Conservation (phyloP, 2,888 invertebrate species). For the Drosophila pseudotalamancana region DNA sequence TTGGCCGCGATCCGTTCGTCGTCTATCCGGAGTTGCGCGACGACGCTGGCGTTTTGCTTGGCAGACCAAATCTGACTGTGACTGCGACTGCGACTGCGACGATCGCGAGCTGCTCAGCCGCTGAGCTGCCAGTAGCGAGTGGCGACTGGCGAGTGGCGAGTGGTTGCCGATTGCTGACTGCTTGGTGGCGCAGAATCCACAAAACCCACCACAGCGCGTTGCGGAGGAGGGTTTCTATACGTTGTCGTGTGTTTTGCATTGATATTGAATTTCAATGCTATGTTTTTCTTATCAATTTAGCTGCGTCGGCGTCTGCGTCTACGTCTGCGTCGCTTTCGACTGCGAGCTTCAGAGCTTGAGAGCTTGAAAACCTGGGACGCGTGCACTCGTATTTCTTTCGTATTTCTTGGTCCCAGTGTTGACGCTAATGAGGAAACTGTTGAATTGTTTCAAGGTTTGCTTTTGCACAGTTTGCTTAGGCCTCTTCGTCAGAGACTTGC, state of each 20-base stretch:
- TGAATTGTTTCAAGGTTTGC: constrained; percentile 78
- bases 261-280: constrained; percentile 75
- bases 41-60: constrained; percentile 65
- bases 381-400: constrained; percentile 37
- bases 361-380: no score
- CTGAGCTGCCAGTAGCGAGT: constrained; percentile 20
- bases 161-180: no score
- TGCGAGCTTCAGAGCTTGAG: no score
- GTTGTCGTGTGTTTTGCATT: constrained; percentile 65
- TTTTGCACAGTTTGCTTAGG: constrained; percentile 69
- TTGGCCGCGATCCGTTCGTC: constrained; percentile 54
- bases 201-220: constrained; percentile 39
- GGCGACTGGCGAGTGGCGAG: constrained; percentile 40
- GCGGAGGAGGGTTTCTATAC: constrained; percentile 46
- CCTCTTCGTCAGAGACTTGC: constrained; percentile 62
- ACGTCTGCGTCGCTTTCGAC: constrained; percentile 21
- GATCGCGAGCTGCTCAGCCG: constrained; percentile 20
- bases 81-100: constrained; percentile 36
- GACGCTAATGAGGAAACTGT: constrained; percentile 72
- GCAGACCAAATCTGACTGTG: constrained; percentile 43
- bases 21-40: constrained; percentile 62
- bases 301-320: constrained; percentile 10
- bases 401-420: constrained; percentile 27
- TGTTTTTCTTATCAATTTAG: constrained; percentile 58
- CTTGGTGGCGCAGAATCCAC: constrained; percentile 45